Base-by-base conservation (phyloP, 2,888 invertebrate species). In the Sympetrum striolatum region DNA sequence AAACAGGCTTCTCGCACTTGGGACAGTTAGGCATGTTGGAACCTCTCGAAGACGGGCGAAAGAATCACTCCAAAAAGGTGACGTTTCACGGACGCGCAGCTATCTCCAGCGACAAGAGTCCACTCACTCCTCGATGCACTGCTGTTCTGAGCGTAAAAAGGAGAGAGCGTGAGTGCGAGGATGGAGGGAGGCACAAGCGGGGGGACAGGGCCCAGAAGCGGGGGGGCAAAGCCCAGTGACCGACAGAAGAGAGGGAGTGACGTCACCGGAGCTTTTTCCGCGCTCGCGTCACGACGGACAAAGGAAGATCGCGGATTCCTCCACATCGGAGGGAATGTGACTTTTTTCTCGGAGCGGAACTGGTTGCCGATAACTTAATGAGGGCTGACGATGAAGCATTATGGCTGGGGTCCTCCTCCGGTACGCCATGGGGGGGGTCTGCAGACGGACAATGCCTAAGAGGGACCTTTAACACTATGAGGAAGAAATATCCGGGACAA, bases 1-100 rank as follows among this genome's bases (percentile, higher is more conserved):
- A 95, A 90, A 95, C 95, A 48, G 95, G 95, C 93, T 95, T 95
- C 39, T 94, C 94, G 93, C 95, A 95, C 94, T 95, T 95, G 1
- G 95, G 95, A 92, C 95, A 95, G 93, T 95, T 95, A 90, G 95
- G 95, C 95, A 95, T 95, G 91, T 91, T 93, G 92, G 14, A 31
- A 73, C 31, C 73, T 2, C 31, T 73, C 25, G 10, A n/a, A 73
- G n/a, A n/a, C 14, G 31, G 73, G 73, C 31, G 31, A 2, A 2
- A n/a, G n/a, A 73, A 25, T 25, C 31, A 73, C 31, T 25, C 64
- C n/a, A 64, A 64, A n/a, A n/a, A 64, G 3, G 25, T 22, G 64
- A 64, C 64, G 60, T 60, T 18, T 18, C 18, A 73, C n/a, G 73
- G 14, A 31, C 31, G 25, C 73, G 18, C 25, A 15, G 73, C 31